Base-by-base conservation (phyloP, 1,140 invertebrate genomes). In the Pseudoatta argentina region DNA sequence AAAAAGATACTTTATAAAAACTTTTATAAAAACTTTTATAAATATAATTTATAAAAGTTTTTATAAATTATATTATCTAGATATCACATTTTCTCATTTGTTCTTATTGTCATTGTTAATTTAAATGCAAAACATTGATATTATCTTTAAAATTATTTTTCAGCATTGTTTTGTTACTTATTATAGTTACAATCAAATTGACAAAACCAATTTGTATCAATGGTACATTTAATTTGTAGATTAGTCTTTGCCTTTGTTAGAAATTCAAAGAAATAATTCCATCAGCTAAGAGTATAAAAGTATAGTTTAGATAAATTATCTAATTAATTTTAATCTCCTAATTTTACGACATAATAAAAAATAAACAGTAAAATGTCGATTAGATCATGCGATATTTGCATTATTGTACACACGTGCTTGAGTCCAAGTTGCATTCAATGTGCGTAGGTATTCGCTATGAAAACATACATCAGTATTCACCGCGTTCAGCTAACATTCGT, bases 341-440 rank as follows among this genome's bases (percentile, higher is more conserved):
- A 3, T 24, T 61, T n/a, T 59, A 59, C 5, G 10, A 78, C 3
- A 34, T 18, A 64, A 21, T 14, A 64, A 64, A 64, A 18, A 64
- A 51, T 27, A 16, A 14, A 66, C 14, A 39, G 71, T 30, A 59
- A 82, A 82, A 82, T 59, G 18, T 18, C 51, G 66, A 89, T 90
- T 87, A 87, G 67, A 89, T 90, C 73, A 77, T 71, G 64, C 63
- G 87, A 79, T 82, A 88, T 91, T 87, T 88, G 82, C 86, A 81
- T 92, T 91, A 90, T 82, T 88, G 64, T 7, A 44, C 7, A 30
- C 75, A 81, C 67, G 73, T 88, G 75, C 55, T 72, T 64, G 82
- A 82, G 67, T 39, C 18, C 27, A 30, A 61, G 51, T 10, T 39
- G 44, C 24, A 7, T 14, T 44, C 75, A 7, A 1, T 76, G 6